Conservation (phyloP, 2,888 invertebrate genomes). For the Sylvicola cinctus region DNA sequence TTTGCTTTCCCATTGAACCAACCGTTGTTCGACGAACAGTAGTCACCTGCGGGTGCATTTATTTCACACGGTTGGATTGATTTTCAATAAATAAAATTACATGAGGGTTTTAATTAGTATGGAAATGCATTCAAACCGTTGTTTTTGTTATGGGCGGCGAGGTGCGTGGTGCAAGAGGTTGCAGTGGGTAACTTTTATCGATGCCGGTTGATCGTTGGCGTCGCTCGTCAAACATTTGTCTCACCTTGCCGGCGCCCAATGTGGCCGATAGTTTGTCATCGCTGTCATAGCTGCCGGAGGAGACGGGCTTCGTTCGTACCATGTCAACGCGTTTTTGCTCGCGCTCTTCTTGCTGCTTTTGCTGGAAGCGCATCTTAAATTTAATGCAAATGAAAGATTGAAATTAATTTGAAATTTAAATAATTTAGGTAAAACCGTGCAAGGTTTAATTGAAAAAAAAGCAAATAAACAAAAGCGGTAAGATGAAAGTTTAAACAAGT, state of each 20-base stretch:
- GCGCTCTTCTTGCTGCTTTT: constrained; percentile 60
- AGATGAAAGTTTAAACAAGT: no score
- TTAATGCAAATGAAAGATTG: no score
- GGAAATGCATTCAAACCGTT: not conserved
- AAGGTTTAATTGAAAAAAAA: no score
- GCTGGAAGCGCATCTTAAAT: constrained; percentile 62
- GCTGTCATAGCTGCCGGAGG: constrained; percentile 17
- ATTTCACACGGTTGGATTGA: no score
- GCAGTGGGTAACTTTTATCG: constrained; percentile 63
- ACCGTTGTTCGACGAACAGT: no score
- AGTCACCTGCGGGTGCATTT: no score
- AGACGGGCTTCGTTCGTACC: constrained; percentile 38
- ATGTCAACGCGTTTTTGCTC: constrained; percentile 54
- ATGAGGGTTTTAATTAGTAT: no score
- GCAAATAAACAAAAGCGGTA: no score
- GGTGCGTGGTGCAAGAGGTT: constrained; percentile 38
- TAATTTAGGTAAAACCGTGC: no score
- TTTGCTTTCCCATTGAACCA: no score
- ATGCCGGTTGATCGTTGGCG: constrained; percentile 49
- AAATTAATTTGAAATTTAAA: no score
- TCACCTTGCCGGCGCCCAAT: constrained; percentile 28
- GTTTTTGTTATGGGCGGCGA: constrained; percentile 7
- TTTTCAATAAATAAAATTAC: no score
- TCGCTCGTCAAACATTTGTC: constrained; percentile 72
- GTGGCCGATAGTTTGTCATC: constrained; percentile 10